These are phyloP conservation scores for Dryobota labecula DNA, from an alignment of 2,888 invertebrate species.

Conservation along the genomic window DNA sequence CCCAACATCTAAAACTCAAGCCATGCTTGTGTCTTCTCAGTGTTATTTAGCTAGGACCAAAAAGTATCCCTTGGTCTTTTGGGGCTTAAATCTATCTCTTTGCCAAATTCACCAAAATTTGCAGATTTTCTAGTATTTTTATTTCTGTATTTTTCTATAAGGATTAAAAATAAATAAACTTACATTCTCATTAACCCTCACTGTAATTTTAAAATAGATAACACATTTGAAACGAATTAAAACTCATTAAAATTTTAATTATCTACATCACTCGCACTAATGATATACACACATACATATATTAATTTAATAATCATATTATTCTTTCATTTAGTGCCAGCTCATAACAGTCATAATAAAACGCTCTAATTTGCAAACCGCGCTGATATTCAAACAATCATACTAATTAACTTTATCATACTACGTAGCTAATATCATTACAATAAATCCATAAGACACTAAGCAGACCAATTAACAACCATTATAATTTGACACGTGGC, in stretches of 20 bases:
- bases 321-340: slow-evolving; percentile 24
- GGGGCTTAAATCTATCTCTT: too few relatives aligned
- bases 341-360: neutral
- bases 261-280: slow-evolving; percentile 1
- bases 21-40: neutral
- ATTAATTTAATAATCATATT: slow-evolving; percentile 28
- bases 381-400: slow-evolving; percentile 14
- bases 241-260: slow-evolving; percentile 14
- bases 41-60: neutral
- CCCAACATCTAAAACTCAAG: neutral
- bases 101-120: neutral
- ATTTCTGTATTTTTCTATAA: neutral
- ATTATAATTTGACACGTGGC: neutral
- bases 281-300: slow-evolving; percentile 17
- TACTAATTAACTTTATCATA: slow-evolving; percentile 28
- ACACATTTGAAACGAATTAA: neutral
- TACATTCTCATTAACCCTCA: neutral
- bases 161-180: neutral
- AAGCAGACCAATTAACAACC: neutral
- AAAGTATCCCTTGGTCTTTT: neutral
- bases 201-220: neutral
- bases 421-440: slow-evolving; percentile 19
- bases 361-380: slow-evolving; percentile 13
- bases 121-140: neutral
- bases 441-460: neutral